phyloP scores from a whole-genome alignment of 2,888 invertebrate species.

The Escarpia spicata region DNA sequence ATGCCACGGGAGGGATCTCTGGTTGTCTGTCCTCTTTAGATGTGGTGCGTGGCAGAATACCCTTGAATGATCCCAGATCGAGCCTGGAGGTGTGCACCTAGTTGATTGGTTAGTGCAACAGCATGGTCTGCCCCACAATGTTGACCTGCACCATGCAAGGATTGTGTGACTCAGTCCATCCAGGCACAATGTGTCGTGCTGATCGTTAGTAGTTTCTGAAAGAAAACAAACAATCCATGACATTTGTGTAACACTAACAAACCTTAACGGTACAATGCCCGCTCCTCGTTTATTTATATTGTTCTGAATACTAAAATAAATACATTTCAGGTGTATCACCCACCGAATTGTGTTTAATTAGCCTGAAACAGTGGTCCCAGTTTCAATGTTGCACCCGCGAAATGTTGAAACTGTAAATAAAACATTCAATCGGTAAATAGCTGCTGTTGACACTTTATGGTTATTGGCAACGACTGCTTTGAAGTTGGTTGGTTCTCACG shows the following conservation, averaged over 20 bases:
- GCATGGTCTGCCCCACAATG: neutral
- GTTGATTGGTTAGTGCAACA: neutral
- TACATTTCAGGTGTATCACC: no score
- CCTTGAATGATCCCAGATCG: neutral
- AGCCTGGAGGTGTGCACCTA: neutral
- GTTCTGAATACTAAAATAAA: no score
- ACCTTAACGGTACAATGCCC: no score
- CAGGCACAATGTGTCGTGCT: neutral
- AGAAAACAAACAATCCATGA: neutral
- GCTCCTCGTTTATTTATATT: no score
- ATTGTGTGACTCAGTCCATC: neutral
- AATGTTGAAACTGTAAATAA: no score
- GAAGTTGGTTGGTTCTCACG: no score
- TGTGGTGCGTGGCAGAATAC: neutral
- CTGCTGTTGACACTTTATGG: no score
- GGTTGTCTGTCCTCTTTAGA: neutral
- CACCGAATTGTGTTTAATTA: no score
- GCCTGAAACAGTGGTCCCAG: no score
- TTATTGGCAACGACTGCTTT: no score
- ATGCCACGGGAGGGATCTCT: neutral
- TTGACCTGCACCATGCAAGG: neutral
- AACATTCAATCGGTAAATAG: no score
- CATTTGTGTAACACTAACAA: neutral
- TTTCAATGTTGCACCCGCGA: no score
- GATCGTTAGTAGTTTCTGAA: neutral